Base-by-base conservation (phyloP, 2,797 vertebrate species). In the Macropodus opercularis region DNA sequence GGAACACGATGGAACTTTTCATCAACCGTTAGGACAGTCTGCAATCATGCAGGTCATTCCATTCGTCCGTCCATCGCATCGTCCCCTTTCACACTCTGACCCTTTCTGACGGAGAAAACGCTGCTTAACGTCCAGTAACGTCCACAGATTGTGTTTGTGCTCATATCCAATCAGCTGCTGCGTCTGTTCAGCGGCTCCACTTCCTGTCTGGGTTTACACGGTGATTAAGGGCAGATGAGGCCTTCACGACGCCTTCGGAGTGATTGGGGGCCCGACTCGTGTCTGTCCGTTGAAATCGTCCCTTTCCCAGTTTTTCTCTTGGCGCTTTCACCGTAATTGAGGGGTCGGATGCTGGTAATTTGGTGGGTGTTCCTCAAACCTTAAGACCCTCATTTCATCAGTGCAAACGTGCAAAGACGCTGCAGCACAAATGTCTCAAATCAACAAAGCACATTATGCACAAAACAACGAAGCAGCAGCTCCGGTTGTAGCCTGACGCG, bases 261-360 rank as follows among this genome's bases (percentile, higher is more conserved):
- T 75, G 71, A 81, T 71, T 77, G 73, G 36, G 70, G 76, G 3
- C 34, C 24, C 39, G 72, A 82, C 80, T 62, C 41, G 3, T 7
- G 3, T 13, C 27, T 24, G 56, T 17, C 52, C 24, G 24, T 3
- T 15, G 11, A 47, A 55, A 40, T 22, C n/a, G 9, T 34, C 41
- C 32, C 1, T 43, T 36, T 31, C 21, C 1, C 29, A 4, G 44
- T 15, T 55, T 24, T 54, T 53, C 48, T 39, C 48, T 41, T 10
- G 15, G 21, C 36, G 19, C 24, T 34, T 57, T 35, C 13, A 4
- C 14, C 5, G 8, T 40, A 8, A 15, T 35, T 26, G 6, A 38
- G 2, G 4, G 29, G 35, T 18, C 31, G 35, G 22, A 19, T 54
- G 9, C 48, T 32, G 14, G 48, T 42, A 13, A 42, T 17, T 27